Evolutionary conservation across 2,797 vertebrate genomes (phyloP), one percentile per base, ranked within the genome.

Genomic region (Diceros bicornis): DNA sequence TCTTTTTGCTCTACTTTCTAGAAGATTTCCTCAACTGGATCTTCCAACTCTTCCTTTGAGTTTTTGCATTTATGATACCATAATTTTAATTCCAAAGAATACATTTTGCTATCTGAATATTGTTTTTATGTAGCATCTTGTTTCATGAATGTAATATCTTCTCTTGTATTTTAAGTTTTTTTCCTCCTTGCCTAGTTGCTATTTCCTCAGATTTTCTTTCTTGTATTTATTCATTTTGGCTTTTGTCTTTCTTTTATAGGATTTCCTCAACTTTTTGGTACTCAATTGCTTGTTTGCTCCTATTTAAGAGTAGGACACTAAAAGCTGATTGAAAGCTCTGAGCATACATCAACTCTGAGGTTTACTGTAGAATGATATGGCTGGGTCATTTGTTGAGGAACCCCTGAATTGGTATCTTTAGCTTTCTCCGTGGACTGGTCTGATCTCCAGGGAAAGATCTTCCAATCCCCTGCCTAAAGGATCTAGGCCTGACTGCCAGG

Each of bases 241-340:
- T 79, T 90, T 81, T 66, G 34, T 84, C 47, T 62, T 92, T 69
- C 44, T 91, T 91, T 81, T 13, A 57, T 23, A 86, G 23, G 23
- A 75, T 71, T 94, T 84, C 68, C 64, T 93, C 74, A 81, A n/a
- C 64, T 81, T 91, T 64, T 69, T 72, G 25, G 23, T 34, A 92
- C 17, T 89, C 16, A 18, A 25, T 85, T 79, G 6, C 52, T 44
- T 55, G 1, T 72, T 66, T 77, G 55, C 61, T 82, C 89, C 75
- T 89, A 47, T 62, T 91, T 93, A 87, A 96, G 7, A 90, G 17
- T 69, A 68, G 41, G 55, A 61, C 21, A 84, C 47, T 84, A 57
- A 94, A 74, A 94, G 8, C 59, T 69, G 20, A 50, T 34, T 34
- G 55, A 90, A 91, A 89, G 27, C 32, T 68, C n/a, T 50, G 25